A percentile compares a stretch with the other conserved stretches of the same genome.
Evolutionary conservation across 2,797 vertebrate genomes (phyloP).

Genomic region (Morelia viridis): DNA sequence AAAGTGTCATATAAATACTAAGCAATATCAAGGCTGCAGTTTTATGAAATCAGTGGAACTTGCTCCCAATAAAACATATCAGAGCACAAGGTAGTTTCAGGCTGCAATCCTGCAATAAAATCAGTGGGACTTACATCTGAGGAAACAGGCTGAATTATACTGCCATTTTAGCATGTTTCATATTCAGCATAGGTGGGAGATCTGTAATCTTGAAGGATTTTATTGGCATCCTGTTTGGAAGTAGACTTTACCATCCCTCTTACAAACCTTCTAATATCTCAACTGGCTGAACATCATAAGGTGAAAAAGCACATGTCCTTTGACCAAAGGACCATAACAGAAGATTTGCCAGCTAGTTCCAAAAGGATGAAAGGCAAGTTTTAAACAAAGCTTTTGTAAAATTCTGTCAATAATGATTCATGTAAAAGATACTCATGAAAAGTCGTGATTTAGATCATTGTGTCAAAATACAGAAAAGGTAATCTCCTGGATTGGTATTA

Average conservation of each 20-base stretch:
- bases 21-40: not conserved
- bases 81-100: not conserved
- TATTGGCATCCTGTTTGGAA: constrained; percentile 38
- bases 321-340: constrained; percentile 16
- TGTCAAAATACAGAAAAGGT: not conserved
- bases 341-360: constrained; percentile 12
- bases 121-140: not conserved
- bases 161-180: not conserved
- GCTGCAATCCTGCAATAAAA: not conserved
- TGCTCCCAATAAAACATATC: not conserved
- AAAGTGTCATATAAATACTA: not conserved
- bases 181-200: not conserved
- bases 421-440: not conserved
- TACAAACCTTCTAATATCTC: constrained; percentile 35
- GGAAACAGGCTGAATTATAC: not conserved
- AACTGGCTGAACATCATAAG: constrained; percentile 40
- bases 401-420: not conserved
- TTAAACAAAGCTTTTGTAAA: constrained; percentile 8
- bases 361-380: constrained; percentile 26
- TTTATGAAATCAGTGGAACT: not conserved
- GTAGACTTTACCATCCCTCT: constrained; percentile 20
- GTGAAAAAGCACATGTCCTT: constrained; percentile 11
- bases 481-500: not conserved
- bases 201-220: constrained; percentile 6
- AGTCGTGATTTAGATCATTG: not conserved